Base-by-base conservation (phyloP, 64 coral and sea anemone genomes). In the Anthopleura sola region DNA sequence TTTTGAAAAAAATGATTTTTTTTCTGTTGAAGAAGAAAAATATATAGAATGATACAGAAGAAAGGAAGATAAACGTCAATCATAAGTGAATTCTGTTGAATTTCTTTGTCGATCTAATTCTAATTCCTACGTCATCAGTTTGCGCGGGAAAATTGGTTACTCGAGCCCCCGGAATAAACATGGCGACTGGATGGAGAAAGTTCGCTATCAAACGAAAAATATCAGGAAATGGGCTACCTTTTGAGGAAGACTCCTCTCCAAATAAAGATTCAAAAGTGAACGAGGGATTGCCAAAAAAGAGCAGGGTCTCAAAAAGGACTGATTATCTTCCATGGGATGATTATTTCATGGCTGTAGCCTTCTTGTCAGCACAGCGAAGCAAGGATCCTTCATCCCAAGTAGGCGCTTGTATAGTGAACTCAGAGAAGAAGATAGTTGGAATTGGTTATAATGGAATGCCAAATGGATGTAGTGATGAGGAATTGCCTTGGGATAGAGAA, bases 401-500 rank as follows among this genome's bases (percentile, higher is more conserved):
- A 6, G 91, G 91, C 40, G 95, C 95, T 57, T 97, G 95, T 82
- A 93, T 97, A 34, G 95, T 97, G 5, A 97, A 93, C 53, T 20
- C 36, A 4, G 95, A 97, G 37, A 87, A 62, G 20, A 97, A 97
- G 82, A 97, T 97, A 55, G 95, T 97, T 21, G 95, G 95, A 46
- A 97, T 97, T 8, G 95, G 95, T 68, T 97, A 97, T 87, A 97
- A 97, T 86, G 95, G 95, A 62, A 97, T 97, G 95, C 95, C 95
- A 1, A 97, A 97, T 83, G 91, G 91, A 3, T 97, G 95, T 32
- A 93, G 95, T 62, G 95, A 97, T 62, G 95, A 97, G n/a, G 75
- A 81, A 40, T 75, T 97, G 29, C 95, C 95, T 6, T 97, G 95
- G 95, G 75, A 83, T 12, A 86, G 95, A 75, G 62, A 93, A 50